Evolutionary conservation across 2,797 vertebrate genomes (phyloP).

Genomic region (Artibeus jamaicensis): DNA sequence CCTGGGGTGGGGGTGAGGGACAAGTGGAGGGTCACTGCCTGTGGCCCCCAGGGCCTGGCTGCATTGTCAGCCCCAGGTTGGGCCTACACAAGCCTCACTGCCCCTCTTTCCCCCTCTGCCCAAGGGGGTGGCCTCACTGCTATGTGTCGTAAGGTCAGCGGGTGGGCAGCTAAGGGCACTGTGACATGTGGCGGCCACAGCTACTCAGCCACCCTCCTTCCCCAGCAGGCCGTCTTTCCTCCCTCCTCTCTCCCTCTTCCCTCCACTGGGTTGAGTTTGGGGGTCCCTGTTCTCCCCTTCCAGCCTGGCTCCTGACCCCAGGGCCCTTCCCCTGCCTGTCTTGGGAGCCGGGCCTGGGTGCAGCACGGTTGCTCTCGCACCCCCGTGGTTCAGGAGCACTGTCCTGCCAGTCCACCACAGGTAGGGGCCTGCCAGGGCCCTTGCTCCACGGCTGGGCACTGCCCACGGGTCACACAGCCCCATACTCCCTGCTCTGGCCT

Average conservation of each 20-base stretch:
- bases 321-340: not conserved
- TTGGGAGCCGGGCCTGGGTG: not conserved
- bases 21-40: not conserved
- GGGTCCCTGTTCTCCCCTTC: not conserved
- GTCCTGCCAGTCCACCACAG: not conserved
- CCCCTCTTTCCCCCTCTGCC: not conserved
- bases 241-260: not conserved
- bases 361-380: too few species aligned
- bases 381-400: too few species aligned
- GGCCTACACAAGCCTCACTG: not conserved
- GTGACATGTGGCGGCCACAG: not conserved
- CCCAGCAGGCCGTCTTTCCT: not conserved
- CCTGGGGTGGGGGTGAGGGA: conserved; percentile 75
- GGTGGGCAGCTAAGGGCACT: not conserved
- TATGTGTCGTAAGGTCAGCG: not conserved
- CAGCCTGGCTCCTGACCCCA: not conserved
- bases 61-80: not conserved
- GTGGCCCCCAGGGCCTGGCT: not conserved
- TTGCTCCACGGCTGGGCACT: not conserved
- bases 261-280: not conserved
- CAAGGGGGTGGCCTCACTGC: not conserved
- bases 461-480: too few species aligned
- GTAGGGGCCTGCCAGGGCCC: not conserved
- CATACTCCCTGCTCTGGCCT: not conserved
- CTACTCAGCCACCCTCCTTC: not conserved